Conservation (phyloP, 2,113 vertebrate species). For the Callocephalon fimbriatum region DNA sequence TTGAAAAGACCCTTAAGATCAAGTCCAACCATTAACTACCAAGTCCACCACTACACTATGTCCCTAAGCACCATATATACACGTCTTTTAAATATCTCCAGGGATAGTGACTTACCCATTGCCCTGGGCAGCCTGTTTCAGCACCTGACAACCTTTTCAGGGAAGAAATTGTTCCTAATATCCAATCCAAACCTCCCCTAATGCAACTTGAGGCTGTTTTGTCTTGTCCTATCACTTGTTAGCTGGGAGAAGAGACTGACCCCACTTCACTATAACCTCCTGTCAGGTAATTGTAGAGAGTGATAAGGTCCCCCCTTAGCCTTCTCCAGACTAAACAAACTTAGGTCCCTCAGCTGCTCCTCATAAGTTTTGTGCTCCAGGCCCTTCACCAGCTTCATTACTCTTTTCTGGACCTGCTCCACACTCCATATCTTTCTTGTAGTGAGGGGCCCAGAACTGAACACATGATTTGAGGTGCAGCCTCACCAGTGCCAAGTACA, state of each 20-base stretch:
- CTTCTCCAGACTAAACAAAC: not conserved
- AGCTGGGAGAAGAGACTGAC: not conserved
- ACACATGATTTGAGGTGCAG: rapidly evolving
- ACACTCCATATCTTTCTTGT: not conserved
- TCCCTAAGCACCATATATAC: not conserved
- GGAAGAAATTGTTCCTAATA: not conserved
- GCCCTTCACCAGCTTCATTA: rapidly evolving
- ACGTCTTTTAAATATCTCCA: rapidly evolving
- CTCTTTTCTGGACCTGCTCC: rapidly evolving
- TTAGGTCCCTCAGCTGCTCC: not conserved
- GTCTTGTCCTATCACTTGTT: not conserved
- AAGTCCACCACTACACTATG: not conserved
- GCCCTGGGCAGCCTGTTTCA: not conserved
- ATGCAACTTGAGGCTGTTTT: not conserved
- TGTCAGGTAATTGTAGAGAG: not conserved
- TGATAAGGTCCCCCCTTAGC: rapidly evolving
- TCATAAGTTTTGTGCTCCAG: rapidly evolving
- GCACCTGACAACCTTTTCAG: not conserved
- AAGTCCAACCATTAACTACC: rapidly evolving
- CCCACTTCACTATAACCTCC: not conserved
- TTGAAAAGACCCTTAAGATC: not conserved
- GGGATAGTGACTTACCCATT: not conserved
- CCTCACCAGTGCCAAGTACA: not conserved
- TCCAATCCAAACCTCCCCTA: not conserved
- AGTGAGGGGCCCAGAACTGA: not conserved